Percentiles rank a stretch among this genome's conserved stretches.
phyloP scores from a whole-genome alignment of 2,113 vertebrate species.

The Prinia subflava region DNA sequence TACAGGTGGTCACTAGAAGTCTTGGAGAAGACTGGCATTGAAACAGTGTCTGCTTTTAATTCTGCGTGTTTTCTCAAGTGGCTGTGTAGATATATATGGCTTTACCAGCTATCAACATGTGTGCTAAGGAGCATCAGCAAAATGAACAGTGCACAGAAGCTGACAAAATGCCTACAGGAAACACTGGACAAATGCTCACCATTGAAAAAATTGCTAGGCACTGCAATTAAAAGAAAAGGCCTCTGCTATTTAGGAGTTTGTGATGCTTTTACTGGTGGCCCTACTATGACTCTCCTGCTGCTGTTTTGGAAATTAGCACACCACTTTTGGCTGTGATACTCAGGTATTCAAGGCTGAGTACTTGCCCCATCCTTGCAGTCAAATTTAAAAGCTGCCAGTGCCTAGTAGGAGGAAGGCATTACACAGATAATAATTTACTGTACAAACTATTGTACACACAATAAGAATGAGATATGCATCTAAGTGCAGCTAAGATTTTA shows the following conservation, averaged over 20 bases:
- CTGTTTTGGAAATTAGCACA: not conserved
- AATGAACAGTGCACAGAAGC: not conserved
- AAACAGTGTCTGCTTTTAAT: not conserved
- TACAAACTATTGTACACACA: not conserved
- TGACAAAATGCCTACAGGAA: slow-evolving; percentile 1
- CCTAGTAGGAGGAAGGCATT: not conserved
- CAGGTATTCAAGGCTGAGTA: not conserved
- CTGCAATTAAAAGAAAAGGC: slow-evolving; percentile 7
- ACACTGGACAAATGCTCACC: not conserved
- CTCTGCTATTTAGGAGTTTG: not conserved
- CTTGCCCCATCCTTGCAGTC: not conserved
- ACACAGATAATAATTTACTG: not conserved
- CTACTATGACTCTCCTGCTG: not conserved
- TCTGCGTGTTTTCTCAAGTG: not conserved
- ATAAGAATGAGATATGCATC: not conserved
- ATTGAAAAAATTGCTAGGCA: not conserved
- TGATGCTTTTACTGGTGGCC: not conserved
- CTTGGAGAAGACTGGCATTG: not conserved
- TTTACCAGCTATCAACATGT: not conserved
- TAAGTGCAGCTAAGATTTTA: not conserved
- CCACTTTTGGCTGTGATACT: not conserved
- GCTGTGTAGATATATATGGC: not conserved
- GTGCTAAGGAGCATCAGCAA: not conserved
- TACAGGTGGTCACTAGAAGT: not conserved
- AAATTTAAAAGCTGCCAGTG: not conserved